These are phyloP conservation scores for Dasyornis broadbenti DNA, from an alignment of 2,113 vertebrate species.

Conservation along the genomic window DNA sequence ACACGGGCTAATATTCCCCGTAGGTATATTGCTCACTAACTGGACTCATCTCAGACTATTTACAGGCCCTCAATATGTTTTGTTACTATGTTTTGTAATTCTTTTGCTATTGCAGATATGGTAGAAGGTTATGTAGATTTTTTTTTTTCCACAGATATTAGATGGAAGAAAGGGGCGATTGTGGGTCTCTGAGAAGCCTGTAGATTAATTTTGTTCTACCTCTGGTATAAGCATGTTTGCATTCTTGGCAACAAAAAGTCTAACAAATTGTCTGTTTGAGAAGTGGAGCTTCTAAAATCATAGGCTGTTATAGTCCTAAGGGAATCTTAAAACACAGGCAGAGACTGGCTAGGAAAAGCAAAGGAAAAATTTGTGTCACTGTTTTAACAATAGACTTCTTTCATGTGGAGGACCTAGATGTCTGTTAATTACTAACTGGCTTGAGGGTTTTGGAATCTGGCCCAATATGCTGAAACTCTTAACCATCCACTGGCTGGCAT, in stretches of 20 bases:
- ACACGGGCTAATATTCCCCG: not conserved
- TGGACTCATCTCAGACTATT: not conserved
- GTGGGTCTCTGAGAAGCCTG: not conserved
- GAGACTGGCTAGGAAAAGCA: slow-evolving; percentile 1
- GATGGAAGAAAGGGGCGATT: not conserved
- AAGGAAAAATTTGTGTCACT: slow-evolving; percentile 43
- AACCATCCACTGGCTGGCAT: not conserved
- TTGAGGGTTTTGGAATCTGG: slow-evolving; percentile 32
- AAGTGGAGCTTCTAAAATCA: not conserved
- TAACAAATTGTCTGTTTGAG: not conserved
- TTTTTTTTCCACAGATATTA: not conserved
- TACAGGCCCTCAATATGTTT: not conserved
- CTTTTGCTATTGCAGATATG: not conserved
- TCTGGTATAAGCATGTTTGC: not conserved
- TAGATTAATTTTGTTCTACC: not conserved
- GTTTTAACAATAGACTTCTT: slow-evolving; percentile 51
- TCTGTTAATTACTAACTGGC: slow-evolving; percentile 53
- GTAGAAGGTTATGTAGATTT: not conserved
- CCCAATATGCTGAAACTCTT: not conserved
- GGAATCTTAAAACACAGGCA: slow-evolving; percentile 38
- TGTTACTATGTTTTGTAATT: not conserved
- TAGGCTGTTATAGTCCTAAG: not conserved
- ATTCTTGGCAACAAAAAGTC: not conserved
- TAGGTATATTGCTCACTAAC: not conserved
- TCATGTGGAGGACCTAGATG: slow-evolving; percentile 53